These are phyloP conservation scores for Collichthys lucidus DNA, from an alignment of 2,113 vertebrate species.

Conservation along the genomic window DNA sequence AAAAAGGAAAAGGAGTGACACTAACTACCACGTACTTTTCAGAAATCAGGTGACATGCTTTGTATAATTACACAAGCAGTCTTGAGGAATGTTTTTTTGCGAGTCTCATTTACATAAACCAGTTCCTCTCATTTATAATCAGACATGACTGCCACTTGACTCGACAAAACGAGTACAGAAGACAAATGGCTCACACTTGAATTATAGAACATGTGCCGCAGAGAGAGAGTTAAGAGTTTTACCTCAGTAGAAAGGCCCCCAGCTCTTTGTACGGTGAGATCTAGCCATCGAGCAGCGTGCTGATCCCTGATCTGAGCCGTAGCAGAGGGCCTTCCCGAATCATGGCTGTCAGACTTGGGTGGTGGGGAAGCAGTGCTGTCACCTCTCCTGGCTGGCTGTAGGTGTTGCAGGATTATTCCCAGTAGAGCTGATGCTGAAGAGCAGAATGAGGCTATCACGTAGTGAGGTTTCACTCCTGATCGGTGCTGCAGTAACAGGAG, in stretches of 20 bases:
- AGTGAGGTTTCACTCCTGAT: constrained; percentile 51
- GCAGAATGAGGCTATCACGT: constrained; percentile 41
- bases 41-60: constrained; percentile 21
- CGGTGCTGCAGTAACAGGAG: constrained; percentile 33
- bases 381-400: constrained; percentile 44
- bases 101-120: constrained; percentile 56
- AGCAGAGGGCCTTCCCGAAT: constrained; percentile 62
- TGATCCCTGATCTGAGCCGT: constrained; percentile 58
- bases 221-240: constrained; percentile 27
- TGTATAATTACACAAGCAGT: constrained; percentile 15
- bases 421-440: constrained; percentile 36
- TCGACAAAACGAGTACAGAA: constrained; percentile 19
- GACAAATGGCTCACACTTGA: constrained; percentile 45
- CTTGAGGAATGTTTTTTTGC: constrained; percentile 20
- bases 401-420: constrained; percentile 49
- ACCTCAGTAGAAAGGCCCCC: constrained; percentile 83
- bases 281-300: constrained; percentile 78
- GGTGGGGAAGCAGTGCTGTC: constrained; percentile 55
- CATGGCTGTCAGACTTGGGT: constrained; percentile 69
- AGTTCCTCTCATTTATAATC: constrained; percentile 66
- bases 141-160: constrained; percentile 68
- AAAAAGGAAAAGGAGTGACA: constrained; percentile 1
- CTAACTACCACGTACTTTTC: constrained; percentile 2
- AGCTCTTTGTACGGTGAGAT: constrained; percentile 68
- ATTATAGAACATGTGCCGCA: constrained; percentile 31